These are phyloP conservation scores for Lepidurus couesii DNA, from an alignment of 1,140 invertebrate species.

Conservation along the genomic window DNA sequence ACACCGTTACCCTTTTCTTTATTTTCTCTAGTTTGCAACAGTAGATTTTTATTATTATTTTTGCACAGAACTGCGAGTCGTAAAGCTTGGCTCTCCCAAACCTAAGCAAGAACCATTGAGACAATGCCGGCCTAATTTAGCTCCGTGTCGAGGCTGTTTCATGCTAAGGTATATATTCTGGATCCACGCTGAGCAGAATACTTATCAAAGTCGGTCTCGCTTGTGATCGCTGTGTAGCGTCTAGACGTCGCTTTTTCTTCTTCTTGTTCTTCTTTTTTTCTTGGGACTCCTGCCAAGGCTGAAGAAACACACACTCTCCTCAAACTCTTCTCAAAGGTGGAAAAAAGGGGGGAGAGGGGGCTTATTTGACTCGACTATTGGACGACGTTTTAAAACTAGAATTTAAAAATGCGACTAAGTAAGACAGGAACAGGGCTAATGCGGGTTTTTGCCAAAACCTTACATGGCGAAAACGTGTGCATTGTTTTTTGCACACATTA, in stretches of 20 bases:
- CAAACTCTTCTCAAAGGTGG: neutral
- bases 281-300: neutral
- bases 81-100: neutral
- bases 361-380: neutral
- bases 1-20: too few species aligned
- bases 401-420: too few species aligned
- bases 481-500: too few species aligned
- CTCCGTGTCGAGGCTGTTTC: conserved; percentile 20
- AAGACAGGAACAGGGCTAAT: too few species aligned
- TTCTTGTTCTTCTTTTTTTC: neutral
- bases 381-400: too few species aligned
- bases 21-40: too few species aligned
- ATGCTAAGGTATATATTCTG: conserved; percentile 16
- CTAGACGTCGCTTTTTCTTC: conserved; percentile 21
- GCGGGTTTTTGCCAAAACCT: too few species aligned
- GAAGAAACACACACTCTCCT: neutral
- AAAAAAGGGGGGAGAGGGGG: neutral
- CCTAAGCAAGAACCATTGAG: neutral
- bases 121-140: conserved; percentile 21
- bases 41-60: neutral
- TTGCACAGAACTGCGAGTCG: neutral
- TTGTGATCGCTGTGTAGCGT: conserved; percentile 13
- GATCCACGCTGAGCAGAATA: conserved; percentile 14
- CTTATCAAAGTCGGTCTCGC: conserved; percentile 18
- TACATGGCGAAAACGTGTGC: too few species aligned